Conservation (phyloP, 2,888 invertebrate genomes). For the Halictus quadricinctus region DNA sequence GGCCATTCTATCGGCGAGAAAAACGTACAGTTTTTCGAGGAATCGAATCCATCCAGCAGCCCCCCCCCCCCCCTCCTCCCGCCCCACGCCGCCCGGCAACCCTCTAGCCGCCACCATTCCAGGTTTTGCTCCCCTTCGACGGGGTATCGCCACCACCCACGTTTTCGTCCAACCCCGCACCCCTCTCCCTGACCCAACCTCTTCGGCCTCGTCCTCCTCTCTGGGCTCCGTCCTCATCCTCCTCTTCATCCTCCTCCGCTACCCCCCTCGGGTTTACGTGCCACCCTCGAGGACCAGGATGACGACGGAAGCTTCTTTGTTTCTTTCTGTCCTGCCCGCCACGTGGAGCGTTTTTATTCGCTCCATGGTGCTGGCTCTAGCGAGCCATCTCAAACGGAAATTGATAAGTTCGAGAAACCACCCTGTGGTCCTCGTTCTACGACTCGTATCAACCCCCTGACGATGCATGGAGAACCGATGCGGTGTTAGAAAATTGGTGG, state of each 20-base stretch:
- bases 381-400: conserved; percentile 8
- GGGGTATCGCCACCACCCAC: conserved; percentile 66
- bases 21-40: conserved; percentile 82
- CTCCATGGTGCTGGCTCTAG: conserved; percentile 31
- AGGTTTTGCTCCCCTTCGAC: conserved; percentile 48
- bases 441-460: neutral
- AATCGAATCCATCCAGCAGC: conserved; percentile 79
- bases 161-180: conserved; percentile 65
- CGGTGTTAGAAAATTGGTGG: neutral
- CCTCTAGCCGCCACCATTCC: conserved; percentile 50
- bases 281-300: conserved; percentile 65
- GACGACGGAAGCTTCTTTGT: conserved; percentile 72
- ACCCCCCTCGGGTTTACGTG: conserved; percentile 53
- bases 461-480: neutral
- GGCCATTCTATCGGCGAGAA: conserved; percentile 83
- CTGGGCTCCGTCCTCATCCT: conserved; percentile 11
- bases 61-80: conserved; percentile 30
- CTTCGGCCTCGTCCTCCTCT: neutral
- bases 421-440: neutral
- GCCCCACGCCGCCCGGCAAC: neutral
- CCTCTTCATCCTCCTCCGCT: neutral
- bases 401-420: conserved; percentile 26
- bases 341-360: conserved; percentile 52
- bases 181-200: conserved; percentile 32
- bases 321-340: conserved; percentile 60